Evolutionary conservation across 2,797 vertebrate species (phyloP).

Genomic region (Intellagama lesueurii): DNA sequence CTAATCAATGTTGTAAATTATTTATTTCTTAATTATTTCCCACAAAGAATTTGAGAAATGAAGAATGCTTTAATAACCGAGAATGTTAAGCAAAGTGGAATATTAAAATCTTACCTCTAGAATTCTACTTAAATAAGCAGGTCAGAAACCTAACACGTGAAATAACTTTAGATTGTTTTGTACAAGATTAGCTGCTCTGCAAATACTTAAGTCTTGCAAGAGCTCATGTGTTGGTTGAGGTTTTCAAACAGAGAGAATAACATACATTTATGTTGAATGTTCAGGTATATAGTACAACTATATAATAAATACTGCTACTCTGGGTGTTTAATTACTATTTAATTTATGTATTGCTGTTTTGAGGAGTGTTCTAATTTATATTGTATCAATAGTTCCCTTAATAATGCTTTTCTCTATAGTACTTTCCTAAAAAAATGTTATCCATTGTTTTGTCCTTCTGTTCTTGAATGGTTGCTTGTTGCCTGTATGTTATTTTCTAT

Average conservation of each 20-base stretch:
- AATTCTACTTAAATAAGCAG: not conserved
- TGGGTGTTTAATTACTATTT: not conserved
- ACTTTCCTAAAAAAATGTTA: not conserved
- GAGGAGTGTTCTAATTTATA: too few species aligned
- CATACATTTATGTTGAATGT: not conserved
- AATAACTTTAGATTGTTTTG: not conserved
- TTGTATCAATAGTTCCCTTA: not conserved
- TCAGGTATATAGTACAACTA: not conserved
- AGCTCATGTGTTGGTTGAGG: not conserved
- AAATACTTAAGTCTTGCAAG: not conserved
- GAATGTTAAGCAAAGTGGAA: not conserved
- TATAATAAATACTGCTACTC: not conserved
- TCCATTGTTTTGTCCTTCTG: not conserved
- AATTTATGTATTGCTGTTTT: too few species aligned
- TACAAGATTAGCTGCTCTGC: not conserved
- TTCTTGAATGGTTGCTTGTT: conserved; percentile 20
- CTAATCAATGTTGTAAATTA: not conserved
- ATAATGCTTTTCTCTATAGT: not conserved
- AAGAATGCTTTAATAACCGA: not conserved
- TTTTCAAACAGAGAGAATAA: not conserved
- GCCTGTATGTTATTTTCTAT: not conserved
- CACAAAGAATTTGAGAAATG: not conserved
- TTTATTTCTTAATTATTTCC: not conserved
- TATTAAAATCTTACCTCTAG: not conserved
- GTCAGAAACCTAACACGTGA: not conserved